Base-by-base conservation (phyloP, 2,797 vertebrate genomes). In the Sitta carolinensis region DNA sequence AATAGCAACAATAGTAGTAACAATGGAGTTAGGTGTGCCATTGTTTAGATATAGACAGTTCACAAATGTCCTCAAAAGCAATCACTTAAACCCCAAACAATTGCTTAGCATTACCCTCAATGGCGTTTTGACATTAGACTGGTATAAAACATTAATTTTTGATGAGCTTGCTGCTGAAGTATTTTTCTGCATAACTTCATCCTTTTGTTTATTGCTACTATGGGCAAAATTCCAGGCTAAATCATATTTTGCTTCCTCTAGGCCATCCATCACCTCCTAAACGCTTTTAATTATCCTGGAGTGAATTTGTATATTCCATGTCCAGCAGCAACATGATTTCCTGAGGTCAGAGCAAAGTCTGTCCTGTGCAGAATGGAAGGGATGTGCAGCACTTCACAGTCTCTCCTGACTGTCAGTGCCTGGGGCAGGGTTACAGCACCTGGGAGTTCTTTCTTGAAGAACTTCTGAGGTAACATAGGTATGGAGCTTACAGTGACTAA, bases 401-500 rank as follows among this genome's bases (percentile, higher is more conserved):
- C 16, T 81, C 26, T 47, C 17, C 22, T 45, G 50, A 27, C 51
- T 69, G 17, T n/a, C 17, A 12, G 23, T 63, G 36, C 30, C 40
- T 29, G 29, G 7, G 12, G 25, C 0, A 0, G 3, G 1, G 0
- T 68, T 72, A 16, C 11, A 55, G 5, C 21, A n/a, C 40, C 47
- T n/a, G 32, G 42, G n/a, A 47, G 17, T 6, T 34, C 40, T 61
- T 61, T 81, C 68, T 66, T 72, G 22, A 67, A 61, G 27, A 70
- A 61, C 11, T 50, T 81, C 27, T 69, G 32, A 72, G 7, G 12
- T 79, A 62, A 54, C 9, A 25, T 8, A 43, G 13, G 7, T 38
- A n/a, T 17, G 40, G 14, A 43, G 8, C 40, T 90, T 73, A 40
- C 8, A 3, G 3, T 48, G 29, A 40, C 32, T 42, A 16, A 36